Evolutionary conservation across 2,797 vertebrate genomes (phyloP), one percentile per base, ranked within the genome.

Genomic region (Harpagifer antarcticus): DNA sequence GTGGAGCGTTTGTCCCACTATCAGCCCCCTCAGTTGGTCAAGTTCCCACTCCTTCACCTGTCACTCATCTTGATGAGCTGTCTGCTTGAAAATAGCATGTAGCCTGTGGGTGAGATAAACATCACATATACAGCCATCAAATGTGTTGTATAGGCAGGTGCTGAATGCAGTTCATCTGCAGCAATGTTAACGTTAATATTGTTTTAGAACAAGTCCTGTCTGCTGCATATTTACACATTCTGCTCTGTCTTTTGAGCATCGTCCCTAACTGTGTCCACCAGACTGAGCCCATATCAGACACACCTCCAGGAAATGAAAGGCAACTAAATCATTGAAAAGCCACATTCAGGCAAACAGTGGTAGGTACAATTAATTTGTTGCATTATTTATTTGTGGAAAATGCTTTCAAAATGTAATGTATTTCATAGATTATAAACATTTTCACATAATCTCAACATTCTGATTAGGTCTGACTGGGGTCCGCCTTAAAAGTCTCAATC

Each of bases 41-140:
- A 69, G 43, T 72, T 83, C 58, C 68, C 75, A 52, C 67, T 79
- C 50, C 54, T 72, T 68, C 72, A 69, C 86, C 68, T 85, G 74
- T 85, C 86, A 84, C 70, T 88, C 15, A 75, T 69, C 42, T 61
- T 68, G 75, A 84, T 53, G 72, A 78, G 71, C 63, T 62, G 58
- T 83, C 78, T 69, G 65, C 54, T 76, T 67, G 50, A 61, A 83
- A 80, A 66, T 9, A 9, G 52, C 53, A 27, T 58, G 19, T 10
- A 79, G 48, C 80, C 85, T 31, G 47, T 17, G 63, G 76, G 53
- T 63, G 79, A 74, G 31, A 56, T 23, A 69, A 80, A 67, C 47
- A 71, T 64, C 61, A 64, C 70, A 71, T 53, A 64, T 68, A 71
- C 49, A 86, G 72, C 19, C 58, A 74, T 74, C 66, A 73, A 66